Conservation (phyloP, 2,113 vertebrate genomes). For the Gymnogyps californianus region DNA sequence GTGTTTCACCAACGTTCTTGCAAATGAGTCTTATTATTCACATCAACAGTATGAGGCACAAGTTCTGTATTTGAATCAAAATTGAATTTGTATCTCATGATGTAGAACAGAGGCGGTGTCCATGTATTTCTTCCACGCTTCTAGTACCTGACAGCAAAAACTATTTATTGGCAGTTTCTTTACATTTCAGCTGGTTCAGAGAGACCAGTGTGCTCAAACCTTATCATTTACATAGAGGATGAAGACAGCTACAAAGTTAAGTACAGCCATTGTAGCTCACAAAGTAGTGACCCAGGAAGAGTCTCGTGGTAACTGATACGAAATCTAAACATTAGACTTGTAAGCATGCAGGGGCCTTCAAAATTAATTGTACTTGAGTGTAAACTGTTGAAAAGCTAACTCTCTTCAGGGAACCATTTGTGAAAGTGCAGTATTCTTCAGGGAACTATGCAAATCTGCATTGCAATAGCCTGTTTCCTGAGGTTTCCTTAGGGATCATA, state of each 20-base stretch:
- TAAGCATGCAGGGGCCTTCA: not conserved
- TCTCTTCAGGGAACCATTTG: slow-evolving; percentile 20
- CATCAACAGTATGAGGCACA: not conserved
- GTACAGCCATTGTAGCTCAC: not conserved
- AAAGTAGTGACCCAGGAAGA: not conserved
- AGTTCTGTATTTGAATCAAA: not conserved
- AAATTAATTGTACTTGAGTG: slow-evolving; percentile 43
- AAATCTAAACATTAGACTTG: not conserved
- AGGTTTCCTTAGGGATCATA: slow-evolving; percentile 4
- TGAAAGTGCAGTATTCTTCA: not conserved
- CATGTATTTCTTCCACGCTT: not conserved
- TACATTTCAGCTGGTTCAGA: not conserved
- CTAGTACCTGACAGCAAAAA: not conserved
- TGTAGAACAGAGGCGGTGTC: not conserved
- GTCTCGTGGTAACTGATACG: not conserved
- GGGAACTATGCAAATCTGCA: not conserved
- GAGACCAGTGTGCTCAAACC: not conserved
- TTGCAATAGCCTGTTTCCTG: slow-evolving; percentile 34
- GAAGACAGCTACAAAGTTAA: not conserved
- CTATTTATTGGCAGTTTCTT: not conserved
- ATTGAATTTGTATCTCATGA: not conserved
- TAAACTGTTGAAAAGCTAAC: slow-evolving; percentile 41
- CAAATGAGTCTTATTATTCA: not conserved
- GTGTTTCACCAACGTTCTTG: not conserved
- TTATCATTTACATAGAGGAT: not conserved